phyloP scores from a whole-genome alignment of 2,888 invertebrate genomes.

The Germaria angustata region DNA sequence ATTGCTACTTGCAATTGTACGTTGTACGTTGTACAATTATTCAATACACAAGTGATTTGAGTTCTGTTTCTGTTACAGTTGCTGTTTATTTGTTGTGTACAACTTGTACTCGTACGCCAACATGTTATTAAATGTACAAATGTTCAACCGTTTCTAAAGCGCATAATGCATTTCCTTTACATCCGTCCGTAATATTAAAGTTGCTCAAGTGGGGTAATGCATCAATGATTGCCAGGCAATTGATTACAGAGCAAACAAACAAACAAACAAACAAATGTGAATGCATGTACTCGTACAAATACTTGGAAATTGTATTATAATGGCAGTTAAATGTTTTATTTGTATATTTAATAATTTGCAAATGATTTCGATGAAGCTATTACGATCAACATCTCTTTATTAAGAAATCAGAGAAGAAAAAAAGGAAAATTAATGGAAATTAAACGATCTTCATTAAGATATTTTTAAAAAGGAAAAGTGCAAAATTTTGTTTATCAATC shows the following conservation, averaged over 20 bases:
- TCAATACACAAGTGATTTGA: slow-evolving; percentile 17
- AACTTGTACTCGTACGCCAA: slow-evolving; percentile 45
- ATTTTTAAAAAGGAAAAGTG: too few relatives aligned
- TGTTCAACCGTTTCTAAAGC: slow-evolving; percentile 3
- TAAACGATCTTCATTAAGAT: too few relatives aligned
- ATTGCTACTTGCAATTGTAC: slow-evolving; percentile 56
- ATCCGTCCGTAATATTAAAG: slow-evolving; percentile 10
- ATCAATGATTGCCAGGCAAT: slow-evolving; percentile 54
- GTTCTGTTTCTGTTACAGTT: background rate
- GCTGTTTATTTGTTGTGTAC: background rate
- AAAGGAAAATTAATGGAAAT: background rate
- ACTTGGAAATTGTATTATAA: slow-evolving; percentile 40
- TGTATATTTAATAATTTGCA: slow-evolving; percentile 1
- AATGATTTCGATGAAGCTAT: slow-evolving; percentile 38
- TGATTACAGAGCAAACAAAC: slow-evolving; percentile 27
- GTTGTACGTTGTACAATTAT: background rate
- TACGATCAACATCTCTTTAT: background rate
- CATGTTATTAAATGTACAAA: slow-evolving; percentile 56
- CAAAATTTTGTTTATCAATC: too few relatives aligned
- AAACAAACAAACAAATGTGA: background rate
- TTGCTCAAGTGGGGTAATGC: slow-evolving; percentile 50
- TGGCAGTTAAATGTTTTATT: slow-evolving; percentile 12
- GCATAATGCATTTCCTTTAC: slow-evolving; percentile 11
- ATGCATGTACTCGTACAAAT: background rate
- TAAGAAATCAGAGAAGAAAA: background rate